A percentile compares a stretch with the other conserved stretches of the same genome.
Evolutionary conservation across 2,113 vertebrate genomes (phyloP).

Genomic region (Haplochromis vanheusdeni): DNA sequence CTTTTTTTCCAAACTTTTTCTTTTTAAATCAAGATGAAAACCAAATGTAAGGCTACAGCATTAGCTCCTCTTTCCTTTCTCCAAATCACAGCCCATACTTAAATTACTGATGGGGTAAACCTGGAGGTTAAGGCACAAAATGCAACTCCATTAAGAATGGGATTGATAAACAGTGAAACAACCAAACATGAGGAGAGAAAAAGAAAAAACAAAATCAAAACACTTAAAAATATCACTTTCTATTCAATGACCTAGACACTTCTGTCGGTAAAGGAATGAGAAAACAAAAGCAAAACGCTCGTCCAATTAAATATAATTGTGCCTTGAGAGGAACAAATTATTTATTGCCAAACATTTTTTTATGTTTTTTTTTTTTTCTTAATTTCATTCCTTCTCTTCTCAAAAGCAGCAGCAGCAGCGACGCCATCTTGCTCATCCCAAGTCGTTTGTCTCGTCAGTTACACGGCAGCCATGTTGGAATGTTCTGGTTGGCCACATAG

Average conservation of each 20-base stretch:
- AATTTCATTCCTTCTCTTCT: not conserved
- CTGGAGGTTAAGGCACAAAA: slow-evolving; percentile 59
- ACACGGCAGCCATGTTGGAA: slow-evolving; percentile 96
- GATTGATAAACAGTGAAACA: slow-evolving; percentile 29
- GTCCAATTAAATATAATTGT: slow-evolving; percentile 60
- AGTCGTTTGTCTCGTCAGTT: slow-evolving; percentile 70
- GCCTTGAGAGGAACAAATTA: slow-evolving; percentile 46
- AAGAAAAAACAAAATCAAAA: slow-evolving; percentile 7
- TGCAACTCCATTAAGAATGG: slow-evolving; percentile 29
- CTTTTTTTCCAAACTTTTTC: not conserved
- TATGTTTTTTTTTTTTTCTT: not conserved
- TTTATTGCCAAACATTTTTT: slow-evolving; percentile 33
- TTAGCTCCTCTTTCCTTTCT: not conserved
- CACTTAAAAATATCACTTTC: slow-evolving; percentile 67
- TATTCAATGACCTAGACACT: slow-evolving; percentile 39
- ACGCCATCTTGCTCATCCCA: not conserved
- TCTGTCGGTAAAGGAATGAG: slow-evolving; percentile 57
- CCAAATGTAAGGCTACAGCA: slow-evolving; percentile 15
- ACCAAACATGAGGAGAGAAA: not conserved
- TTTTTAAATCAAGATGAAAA: slow-evolving; percentile 5
- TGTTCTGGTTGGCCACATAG: slow-evolving; percentile 88
- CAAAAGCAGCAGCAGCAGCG: slow-evolving; percentile 29
- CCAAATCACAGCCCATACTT: slow-evolving; percentile 1
- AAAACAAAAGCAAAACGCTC: slow-evolving; percentile 38
- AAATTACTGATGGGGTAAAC: not conserved